Evolutionary conservation across 2,888 invertebrate species (phyloP), one percentile per base, ranked within the genome.

Genomic region (Morpho helenor): DNA sequence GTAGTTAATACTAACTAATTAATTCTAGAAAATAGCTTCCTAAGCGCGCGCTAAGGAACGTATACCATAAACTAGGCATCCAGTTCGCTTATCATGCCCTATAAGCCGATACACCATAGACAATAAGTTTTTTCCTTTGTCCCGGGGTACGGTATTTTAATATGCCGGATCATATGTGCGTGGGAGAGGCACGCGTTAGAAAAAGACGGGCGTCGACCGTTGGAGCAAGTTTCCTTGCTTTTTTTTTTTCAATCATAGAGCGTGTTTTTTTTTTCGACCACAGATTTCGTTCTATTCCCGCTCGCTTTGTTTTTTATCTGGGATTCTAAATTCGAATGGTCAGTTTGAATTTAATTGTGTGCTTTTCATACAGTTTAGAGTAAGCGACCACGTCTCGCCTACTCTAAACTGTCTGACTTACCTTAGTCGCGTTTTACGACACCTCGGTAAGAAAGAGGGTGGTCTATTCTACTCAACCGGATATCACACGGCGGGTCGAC

Each of bases 181-280:
- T 68, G 69, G 64, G 67, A 68, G 68, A 67, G 64, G 64, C 60
- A 58, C 62, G 58, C 56, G 61, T 66, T 64, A 65, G 65, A 69
- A 61, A 68, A 67, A 67, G 64, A 69, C 59, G 62, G 58, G 60
- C 39, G 63, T 53, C 70, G 73, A 68, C 74, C 72, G 76, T 76
- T 76, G 71, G 72, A 73, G 69, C 76, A 68, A 64, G 73, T 75
- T 71, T 63, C 67, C 68, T 70, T 70, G 66, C 65, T 62, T 66
- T 70, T 65, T 68, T 67, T 66, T 71, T 65, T 68, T 66, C 61
- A 63, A 64, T 56, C 56, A 61, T 59, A 64, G 60, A 65, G 56
- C 61, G 49, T 53, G 68, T 68, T 70, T 69, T 69, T 67, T 68
- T 68, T 67, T 65, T 64, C 57, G 48, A 65, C 61, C 63, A 60